Base-by-base conservation (phyloP, 1,140 invertebrate genomes). In the Drosophila sechellia region DNA sequence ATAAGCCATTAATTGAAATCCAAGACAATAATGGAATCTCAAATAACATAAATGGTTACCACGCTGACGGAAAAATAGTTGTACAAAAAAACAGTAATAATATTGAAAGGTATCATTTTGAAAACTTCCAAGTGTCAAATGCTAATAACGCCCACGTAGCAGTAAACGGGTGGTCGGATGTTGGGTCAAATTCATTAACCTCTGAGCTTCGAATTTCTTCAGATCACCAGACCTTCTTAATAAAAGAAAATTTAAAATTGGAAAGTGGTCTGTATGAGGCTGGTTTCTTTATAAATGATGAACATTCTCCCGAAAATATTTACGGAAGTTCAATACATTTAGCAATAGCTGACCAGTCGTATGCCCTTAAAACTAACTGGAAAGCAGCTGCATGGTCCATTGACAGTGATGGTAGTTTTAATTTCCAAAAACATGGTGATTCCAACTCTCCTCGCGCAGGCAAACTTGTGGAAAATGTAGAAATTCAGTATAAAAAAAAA, bases 1-100 rank as follows among this genome's bases (percentile, higher is more conserved):
- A 95, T 84, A 95, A 93, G 59, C 96, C 96, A 1, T 77, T 96
- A 1, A 91, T 97, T 17, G 95, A 96, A 79, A 96, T 84, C 65
- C 94, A 45, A 94, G 96, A 3, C 93, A 94, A 65, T 93, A 94
- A 57, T 76, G 93, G 73, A 91, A 92, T 76, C 92, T 93, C 50
- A 0, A 80, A 90, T 42, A 91, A 92, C 69, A 90, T 92, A 25
- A 92, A 94, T 53, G 91, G 93, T 0, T 94, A 94, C 34, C 93
- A 91, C n/a, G 90, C 94, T 2, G 92, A 95, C 46, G 95, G 94
- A 56, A 90, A 93, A 42, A 93, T 95, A 0, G 92, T 93, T 42
- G 93, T 94, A 0, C 92, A 93, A 22, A 90, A 94, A 58, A 81
- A 90, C 0, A 91, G 93, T 1, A 92, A 91, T 5, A 93, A 92